Evolutionary conservation across 2,797 vertebrate species (phyloP).

Genomic region (Danionella dracula): DNA sequence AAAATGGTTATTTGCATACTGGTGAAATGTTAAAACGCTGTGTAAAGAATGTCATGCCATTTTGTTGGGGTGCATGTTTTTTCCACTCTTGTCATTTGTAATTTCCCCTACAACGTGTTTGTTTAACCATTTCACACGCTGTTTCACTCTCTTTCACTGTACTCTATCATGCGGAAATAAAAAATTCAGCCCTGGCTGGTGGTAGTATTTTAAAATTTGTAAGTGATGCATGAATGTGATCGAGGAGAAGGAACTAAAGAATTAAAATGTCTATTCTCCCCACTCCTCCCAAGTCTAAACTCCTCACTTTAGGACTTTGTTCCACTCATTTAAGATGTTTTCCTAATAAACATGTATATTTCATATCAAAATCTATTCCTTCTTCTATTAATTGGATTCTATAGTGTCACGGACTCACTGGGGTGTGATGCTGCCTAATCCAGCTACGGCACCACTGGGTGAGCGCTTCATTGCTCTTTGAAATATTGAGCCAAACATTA

Average conservation of each 20-base stretch:
- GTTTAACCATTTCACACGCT: conserved; percentile 7
- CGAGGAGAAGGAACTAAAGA: neutral
- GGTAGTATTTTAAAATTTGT: neutral
- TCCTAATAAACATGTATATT: too few species aligned
- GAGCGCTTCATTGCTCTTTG: neutral
- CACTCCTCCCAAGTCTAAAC: neutral
- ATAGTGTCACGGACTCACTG: too few species aligned
- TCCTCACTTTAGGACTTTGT: neutral
- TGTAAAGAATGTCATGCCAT: conserved; percentile 25
- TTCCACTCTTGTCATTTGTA: conserved; percentile 2
- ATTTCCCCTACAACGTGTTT: conserved; percentile 28
- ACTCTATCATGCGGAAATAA: conserved; percentile 10
- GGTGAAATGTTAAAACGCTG: conserved; percentile 35
- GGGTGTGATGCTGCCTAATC: too few species aligned
- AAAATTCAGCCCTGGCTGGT: neutral
- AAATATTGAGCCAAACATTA: neutral
- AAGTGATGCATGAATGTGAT: conserved; percentile 5
- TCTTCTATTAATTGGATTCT: too few species aligned
- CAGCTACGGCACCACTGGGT: too few species aligned
- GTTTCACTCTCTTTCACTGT: conserved; percentile 5
- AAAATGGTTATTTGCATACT: conserved; percentile 26
- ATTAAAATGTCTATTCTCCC: too few species aligned
- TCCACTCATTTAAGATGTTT: neutral
- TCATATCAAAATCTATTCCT: too few species aligned
- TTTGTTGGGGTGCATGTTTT: conserved; percentile 11